Evolutionary conservation across 2,888 invertebrate genomes (phyloP).

Genomic region (Epistrophella euchroma): DNA sequence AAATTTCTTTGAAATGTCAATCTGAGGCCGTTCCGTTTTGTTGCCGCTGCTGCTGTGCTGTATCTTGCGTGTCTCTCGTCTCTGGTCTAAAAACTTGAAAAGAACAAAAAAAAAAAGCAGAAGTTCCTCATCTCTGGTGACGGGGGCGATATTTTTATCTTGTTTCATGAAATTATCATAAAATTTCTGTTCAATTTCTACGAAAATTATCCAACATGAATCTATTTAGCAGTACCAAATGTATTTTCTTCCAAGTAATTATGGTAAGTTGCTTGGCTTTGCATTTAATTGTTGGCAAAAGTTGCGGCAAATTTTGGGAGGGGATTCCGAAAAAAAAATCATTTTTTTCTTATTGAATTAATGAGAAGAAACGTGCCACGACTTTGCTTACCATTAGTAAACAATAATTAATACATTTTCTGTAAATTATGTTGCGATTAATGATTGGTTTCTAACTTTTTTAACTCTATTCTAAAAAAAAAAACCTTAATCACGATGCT

Average conservation of each 20-base stretch:
- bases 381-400: slow-evolving; percentile 45
- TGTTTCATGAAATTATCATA: slow-evolving; percentile 64
- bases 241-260: slow-evolving; percentile 77
- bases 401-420: slow-evolving; percentile 20
- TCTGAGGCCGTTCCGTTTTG: slow-evolving; percentile 36
- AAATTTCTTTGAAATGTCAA: slow-evolving; percentile 39
- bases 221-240: slow-evolving; percentile 79
- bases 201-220: slow-evolving; percentile 77
- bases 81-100: slow-evolving; percentile 41
- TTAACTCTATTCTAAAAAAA: background rate
- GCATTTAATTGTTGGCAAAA: slow-evolving; percentile 2
- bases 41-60: slow-evolving; percentile 38
- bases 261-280: slow-evolving; percentile 78
- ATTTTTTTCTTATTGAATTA: slow-evolving; percentile 40
- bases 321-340: slow-evolving; percentile 16
- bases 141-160: slow-evolving; percentile 59
- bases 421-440: background rate
- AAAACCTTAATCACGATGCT: background rate
- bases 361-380: slow-evolving; percentile 61
- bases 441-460: background rate
- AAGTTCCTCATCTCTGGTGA: slow-evolving; percentile 42
- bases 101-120: slow-evolving; percentile 53
- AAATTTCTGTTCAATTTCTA: slow-evolving; percentile 32
- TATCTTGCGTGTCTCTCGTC: background rate
- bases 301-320: slow-evolving; percentile 54